Evolutionary conservation across 1,140 invertebrate species (phyloP), one percentile per base, ranked within the genome.

Genomic region (Chionoecetes opilio): DNA sequence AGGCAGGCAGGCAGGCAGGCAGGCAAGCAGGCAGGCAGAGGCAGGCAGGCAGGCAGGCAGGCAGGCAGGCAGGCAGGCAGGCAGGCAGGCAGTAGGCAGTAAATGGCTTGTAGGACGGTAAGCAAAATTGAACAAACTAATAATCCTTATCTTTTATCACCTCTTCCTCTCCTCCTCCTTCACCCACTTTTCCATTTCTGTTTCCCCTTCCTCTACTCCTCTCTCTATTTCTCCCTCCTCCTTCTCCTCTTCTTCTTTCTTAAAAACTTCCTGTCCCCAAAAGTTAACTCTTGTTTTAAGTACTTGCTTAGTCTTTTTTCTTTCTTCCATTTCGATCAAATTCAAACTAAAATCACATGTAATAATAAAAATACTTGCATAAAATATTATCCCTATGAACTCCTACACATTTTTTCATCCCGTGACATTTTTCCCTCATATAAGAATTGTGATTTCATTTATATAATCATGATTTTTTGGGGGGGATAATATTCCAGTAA

Each of bases 281-380:
- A 75, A 75, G 63, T 75, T 75, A n/a, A 75, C n/a, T 75, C 63
- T 21, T 75, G 63, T 75, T 75, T 75, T 75, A 75, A 75, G 21
- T 75, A 75, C 63, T 75, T 75, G 63, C 63, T 75, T 26, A 75
- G 63, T 75, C 14, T 46, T 46, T 75, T 75, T 75, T 75, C 63
- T 75, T n/a, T 26, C 26, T 75, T 75, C n/a, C n/a, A 17, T 14
- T 21, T 75, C n/a, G 21, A 75, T 75, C 63, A 26, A 75, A 75
- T 75, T n/a, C n/a, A 75, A n/a, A 75, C n/a, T 75, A 75, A 53
- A 53, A n/a, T 75, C 46, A 2, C 2, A 53, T 3, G 2, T 53
- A 53, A 3, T 9, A 17, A 53, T 53, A 53, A 53, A 17, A 53
- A 53, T 53, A 3, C 21, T 53, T 53, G 0, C 46, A 53, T 53